phyloP scores from a whole-genome alignment of 2,113 vertebrate genomes.

The Siphamia tubifer region DNA sequence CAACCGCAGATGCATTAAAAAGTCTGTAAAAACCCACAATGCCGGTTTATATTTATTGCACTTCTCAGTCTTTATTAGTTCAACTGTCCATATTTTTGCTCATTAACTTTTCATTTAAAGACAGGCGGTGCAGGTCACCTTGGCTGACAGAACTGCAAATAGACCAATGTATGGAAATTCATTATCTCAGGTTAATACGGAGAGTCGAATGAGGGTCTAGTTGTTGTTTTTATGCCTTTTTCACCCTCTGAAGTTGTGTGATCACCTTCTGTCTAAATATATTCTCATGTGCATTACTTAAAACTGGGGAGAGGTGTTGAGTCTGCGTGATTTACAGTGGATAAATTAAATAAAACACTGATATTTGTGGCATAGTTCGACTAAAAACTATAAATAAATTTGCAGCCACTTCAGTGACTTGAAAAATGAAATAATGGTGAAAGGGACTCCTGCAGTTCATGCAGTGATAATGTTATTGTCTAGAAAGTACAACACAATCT shows the following conservation, averaged over 20 bases:
- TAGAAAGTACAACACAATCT: too few relatives aligned
- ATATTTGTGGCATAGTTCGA: too few relatives aligned
- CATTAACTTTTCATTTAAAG: conserved; percentile 9
- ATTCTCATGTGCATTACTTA: not conserved
- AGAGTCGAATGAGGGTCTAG: not conserved
- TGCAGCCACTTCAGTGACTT: too few relatives aligned
- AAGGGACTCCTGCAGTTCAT: too few relatives aligned
- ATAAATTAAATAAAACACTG: too few relatives aligned
- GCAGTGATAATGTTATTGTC: too few relatives aligned
- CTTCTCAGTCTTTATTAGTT: not conserved
- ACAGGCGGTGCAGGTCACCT: conserved; percentile 10
- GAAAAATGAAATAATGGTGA: too few relatives aligned
- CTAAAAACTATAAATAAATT: too few relatives aligned
- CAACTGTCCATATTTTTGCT: not conserved
- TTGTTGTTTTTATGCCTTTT: not conserved
- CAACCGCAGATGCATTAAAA: not conserved
- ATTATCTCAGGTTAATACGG: not conserved
- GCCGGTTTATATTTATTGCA: conserved; percentile 4
- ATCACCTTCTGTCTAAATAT: not conserved
- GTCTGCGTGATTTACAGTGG: too few relatives aligned
- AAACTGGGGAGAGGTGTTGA: too few relatives aligned
- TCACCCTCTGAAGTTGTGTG: too few relatives aligned
- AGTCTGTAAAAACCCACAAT: conserved; percentile 14
- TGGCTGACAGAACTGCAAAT: not conserved
- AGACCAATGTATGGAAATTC: not conserved